phyloP scores from a whole-genome alignment of 2,797 vertebrate species.

The Danio albolineatus region DNA sequence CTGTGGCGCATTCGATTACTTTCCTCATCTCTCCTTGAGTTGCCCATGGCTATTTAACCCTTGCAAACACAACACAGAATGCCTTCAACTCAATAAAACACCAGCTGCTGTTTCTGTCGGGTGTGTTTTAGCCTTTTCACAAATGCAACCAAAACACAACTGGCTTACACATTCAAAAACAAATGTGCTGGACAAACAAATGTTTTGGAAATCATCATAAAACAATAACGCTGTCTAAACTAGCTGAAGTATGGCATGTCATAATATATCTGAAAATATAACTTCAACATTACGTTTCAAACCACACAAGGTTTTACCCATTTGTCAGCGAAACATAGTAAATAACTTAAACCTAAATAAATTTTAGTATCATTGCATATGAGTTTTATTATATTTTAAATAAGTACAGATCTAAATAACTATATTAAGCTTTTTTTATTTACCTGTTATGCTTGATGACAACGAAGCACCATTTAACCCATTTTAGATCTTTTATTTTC shows the following conservation, averaged over 20 bases:
- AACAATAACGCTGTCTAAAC: neutral
- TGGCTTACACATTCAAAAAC: neutral
- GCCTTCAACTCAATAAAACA: neutral
- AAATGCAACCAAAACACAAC: neutral
- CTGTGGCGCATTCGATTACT: constrained; percentile 3
- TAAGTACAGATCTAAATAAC: no score
- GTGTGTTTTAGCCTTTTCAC: neutral
- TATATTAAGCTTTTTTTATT: no score
- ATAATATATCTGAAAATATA: neutral
- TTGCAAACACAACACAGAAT: neutral
- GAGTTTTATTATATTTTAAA: no score
- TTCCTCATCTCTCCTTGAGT: neutral
- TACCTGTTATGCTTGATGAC: no score
- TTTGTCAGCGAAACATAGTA: no score
- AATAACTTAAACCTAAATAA: no score
- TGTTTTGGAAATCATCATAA: neutral
- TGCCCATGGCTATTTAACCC: neutral
- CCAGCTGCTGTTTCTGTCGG: neutral
- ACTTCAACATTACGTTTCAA: neutral
- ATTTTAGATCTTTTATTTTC: no score
- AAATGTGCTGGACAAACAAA: no score
- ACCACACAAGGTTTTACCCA: neutral
- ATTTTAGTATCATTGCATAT: no score
- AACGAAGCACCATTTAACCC: no score
- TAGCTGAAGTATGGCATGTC: neutral